phyloP scores from a whole-genome alignment of 2,888 invertebrate species.

The Meiosimyza decipiens region DNA sequence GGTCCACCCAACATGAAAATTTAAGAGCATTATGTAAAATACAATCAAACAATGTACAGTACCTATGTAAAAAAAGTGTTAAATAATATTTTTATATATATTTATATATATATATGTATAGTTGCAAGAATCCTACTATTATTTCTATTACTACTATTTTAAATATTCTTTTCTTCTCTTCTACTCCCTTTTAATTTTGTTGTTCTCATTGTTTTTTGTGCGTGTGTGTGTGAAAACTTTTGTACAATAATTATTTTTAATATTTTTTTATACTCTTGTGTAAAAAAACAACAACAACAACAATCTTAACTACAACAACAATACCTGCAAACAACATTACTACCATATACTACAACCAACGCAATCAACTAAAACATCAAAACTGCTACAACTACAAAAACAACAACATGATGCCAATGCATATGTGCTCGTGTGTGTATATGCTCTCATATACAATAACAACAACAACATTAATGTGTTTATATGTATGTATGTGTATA shows the following conservation, averaged over 20 bases:
- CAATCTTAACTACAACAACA: slow-evolving; percentile 1
- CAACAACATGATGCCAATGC: slow-evolving; percentile 9
- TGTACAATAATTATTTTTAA: neutral
- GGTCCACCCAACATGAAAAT: too few relatives aligned
- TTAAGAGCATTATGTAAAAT: too few relatives aligned
- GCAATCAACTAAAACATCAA: too few relatives aligned
- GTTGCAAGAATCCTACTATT: neutral
- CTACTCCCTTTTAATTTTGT: slow-evolving; percentile 18
- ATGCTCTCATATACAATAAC: slow-evolving; percentile 1
- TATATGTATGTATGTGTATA: slow-evolving; percentile 25
- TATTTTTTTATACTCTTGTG: neutral
- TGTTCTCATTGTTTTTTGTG: neutral
- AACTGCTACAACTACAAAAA: neutral
- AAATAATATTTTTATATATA: too few relatives aligned
- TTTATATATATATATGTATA: too few relatives aligned
- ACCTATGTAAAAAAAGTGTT: too few relatives aligned
- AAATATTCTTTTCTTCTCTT: slow-evolving; percentile 20
- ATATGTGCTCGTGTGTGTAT: slow-evolving; percentile 12
- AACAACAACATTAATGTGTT: neutral
- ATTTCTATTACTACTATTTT: slow-evolving; percentile 8
- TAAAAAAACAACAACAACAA: slow-evolving; percentile 5
- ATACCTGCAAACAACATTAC: neutral
- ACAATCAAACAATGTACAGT: too few relatives aligned
- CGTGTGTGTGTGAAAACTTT: slow-evolving; percentile 26
- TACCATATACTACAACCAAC: too few relatives aligned